Conservation (phyloP, 2,888 invertebrate species). For the Dryobota labecula region DNA sequence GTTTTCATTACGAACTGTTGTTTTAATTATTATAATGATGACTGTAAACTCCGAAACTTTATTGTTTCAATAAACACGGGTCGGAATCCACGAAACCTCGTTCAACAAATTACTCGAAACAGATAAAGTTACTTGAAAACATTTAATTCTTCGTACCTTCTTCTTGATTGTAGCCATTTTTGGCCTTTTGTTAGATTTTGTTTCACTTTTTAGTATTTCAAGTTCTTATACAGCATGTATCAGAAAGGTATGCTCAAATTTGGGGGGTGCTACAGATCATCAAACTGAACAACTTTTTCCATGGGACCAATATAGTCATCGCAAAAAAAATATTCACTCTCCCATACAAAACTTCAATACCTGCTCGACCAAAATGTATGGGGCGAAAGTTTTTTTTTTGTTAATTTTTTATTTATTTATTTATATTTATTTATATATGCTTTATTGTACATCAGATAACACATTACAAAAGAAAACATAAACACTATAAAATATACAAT, state of each 20-base stretch:
- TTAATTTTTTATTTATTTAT: too few species aligned
- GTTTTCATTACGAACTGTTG: conserved; percentile 48
- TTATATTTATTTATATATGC: too few species aligned
- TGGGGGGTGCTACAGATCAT: not conserved
- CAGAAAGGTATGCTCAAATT: not conserved
- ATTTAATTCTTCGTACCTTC: conserved; percentile 38
- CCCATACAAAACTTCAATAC: not conserved
- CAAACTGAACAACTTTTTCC: not conserved
- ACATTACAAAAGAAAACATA: too few species aligned
- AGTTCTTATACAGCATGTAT: not conserved
- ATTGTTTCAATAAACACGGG: conserved; percentile 63
- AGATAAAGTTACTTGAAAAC: conserved; percentile 58
- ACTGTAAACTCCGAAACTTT: conserved; percentile 56
- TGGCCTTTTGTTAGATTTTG: not conserved
- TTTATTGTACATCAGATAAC: too few species aligned
- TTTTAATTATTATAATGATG: conserved; percentile 61
- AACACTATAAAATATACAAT: too few species aligned
- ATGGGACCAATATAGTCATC: not conserved
- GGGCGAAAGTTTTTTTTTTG: not conserved
- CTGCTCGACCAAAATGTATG: too few species aligned
- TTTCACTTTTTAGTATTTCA: conserved; percentile 1
- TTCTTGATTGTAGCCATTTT: conserved; percentile 38
- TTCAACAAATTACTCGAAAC: conserved; percentile 60
- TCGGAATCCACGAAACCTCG: conserved; percentile 53
- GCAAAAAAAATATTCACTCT: not conserved